phyloP scores from a whole-genome alignment of 2,797 vertebrate species.

The Chlorospingus semifuscus region DNA sequence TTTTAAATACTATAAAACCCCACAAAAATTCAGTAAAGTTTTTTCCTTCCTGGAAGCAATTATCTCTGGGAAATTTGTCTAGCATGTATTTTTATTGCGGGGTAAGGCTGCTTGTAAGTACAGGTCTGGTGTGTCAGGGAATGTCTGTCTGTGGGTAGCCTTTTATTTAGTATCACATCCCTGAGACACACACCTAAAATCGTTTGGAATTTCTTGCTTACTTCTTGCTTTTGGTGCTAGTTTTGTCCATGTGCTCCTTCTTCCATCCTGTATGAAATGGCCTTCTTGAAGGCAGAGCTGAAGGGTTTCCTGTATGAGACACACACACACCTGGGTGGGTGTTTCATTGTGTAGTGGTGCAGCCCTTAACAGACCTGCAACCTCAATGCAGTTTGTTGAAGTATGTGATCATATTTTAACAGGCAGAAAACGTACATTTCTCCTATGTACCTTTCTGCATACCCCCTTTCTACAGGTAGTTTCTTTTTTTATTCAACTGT shows the following conservation, averaged over 20 bases:
- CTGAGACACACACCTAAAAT: not conserved
- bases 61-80: not conserved
- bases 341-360: not conserved
- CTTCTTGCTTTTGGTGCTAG: not conserved
- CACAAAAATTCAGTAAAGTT: not conserved
- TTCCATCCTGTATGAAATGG: not conserved
- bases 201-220: not conserved
- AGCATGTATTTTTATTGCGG: not conserved
- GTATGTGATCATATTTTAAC: not conserved
- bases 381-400: not conserved
- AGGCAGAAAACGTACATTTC: not conserved
- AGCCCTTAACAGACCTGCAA: not conserved
- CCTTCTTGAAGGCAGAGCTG: not conserved
- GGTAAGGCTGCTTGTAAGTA: not conserved
- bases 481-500: not conserved
- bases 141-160: not conserved
- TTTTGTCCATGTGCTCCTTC: not conserved
- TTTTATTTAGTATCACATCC: not conserved
- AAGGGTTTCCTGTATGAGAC: not conserved
- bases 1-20: not conserved
- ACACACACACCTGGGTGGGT: fast-evolving
- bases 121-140: not conserved
- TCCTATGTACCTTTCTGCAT: not conserved
- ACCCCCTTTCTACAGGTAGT: not conserved
- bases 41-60: not conserved